These are phyloP conservation scores for Tetrax tetrax DNA, from an alignment of 2,113 vertebrate species.

Conservation along the genomic window DNA sequence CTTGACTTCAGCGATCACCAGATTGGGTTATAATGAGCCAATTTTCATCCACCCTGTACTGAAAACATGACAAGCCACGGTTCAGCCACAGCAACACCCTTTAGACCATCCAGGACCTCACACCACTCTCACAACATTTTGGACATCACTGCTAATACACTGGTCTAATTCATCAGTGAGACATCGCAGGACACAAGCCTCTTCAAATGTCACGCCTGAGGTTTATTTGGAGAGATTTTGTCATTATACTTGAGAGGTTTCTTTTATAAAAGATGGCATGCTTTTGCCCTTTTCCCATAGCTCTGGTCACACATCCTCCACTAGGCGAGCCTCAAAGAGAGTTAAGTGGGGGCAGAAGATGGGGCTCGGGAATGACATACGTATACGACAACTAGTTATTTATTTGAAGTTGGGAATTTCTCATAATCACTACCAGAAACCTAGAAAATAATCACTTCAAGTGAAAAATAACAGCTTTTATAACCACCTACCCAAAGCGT, in stretches of 20 bases:
- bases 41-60: neutral
- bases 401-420: neutral
- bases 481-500: conserved; percentile 1
- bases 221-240: neutral
- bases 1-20: neutral
- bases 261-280: neutral
- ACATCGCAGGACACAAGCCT: neutral
- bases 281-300: neutral
- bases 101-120: neutral
- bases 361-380: neutral
- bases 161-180: neutral
- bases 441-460: conserved; percentile 22
- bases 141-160: neutral
- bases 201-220: neutral
- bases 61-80: neutral
- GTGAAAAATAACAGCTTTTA: conserved; percentile 51
- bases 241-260: neutral
- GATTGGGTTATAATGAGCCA: neutral
- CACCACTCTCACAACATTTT: neutral
- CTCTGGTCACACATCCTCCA: neutral
- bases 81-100: neutral
- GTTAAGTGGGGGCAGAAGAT: neutral
- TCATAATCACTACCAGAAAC: neutral
- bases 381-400: neutral
- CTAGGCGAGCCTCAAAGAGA: neutral